phyloP scores from a whole-genome alignment of 2,888 invertebrate species.

The Drosophila seclusa region DNA sequence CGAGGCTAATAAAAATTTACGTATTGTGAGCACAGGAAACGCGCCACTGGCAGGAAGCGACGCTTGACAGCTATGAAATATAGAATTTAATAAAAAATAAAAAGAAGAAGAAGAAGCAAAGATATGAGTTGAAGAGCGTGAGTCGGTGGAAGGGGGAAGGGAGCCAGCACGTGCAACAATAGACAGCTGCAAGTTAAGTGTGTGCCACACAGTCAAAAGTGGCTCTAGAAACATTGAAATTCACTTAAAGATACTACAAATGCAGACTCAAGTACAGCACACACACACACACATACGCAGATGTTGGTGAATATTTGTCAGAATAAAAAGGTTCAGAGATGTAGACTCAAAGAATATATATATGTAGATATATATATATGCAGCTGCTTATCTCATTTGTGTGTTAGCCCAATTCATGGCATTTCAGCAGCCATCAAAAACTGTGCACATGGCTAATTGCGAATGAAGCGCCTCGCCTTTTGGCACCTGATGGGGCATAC shows the following conservation, averaged over 20 bases:
- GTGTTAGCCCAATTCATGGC: constrained; percentile 46
- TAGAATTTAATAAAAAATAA: constrained; percentile 47
- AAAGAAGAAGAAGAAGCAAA: constrained; percentile 10
- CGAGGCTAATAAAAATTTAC: constrained; percentile 70
- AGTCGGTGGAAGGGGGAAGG: background rate
- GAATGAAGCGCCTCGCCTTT: constrained; percentile 76
- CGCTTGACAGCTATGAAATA: constrained; percentile 75
- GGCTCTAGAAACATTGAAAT: constrained; percentile 37
- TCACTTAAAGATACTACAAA: constrained; percentile 32
- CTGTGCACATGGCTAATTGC: constrained; percentile 75
- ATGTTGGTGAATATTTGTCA: background rate
- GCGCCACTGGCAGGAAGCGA: constrained; percentile 64
- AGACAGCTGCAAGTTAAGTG: constrained; percentile 32
- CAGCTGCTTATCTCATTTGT: constrained; percentile 56
- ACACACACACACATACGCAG: background rate
- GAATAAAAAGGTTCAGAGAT: background rate
- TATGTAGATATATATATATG: background rate
- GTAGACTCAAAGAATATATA: background rate
- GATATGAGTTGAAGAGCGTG: constrained; percentile 22
- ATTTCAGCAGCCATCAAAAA: constrained; percentile 62
- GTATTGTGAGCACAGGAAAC: constrained; percentile 61
- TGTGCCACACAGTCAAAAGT: constrained; percentile 13
- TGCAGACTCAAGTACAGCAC: constrained; percentile 20
- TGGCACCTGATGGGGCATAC: constrained; percentile 77
- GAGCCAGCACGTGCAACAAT: constrained; percentile 29